These are phyloP conservation scores for Accipiter virgatus DNA, from an alignment of 2,113 vertebrate genomes.

Conservation along the genomic window DNA sequence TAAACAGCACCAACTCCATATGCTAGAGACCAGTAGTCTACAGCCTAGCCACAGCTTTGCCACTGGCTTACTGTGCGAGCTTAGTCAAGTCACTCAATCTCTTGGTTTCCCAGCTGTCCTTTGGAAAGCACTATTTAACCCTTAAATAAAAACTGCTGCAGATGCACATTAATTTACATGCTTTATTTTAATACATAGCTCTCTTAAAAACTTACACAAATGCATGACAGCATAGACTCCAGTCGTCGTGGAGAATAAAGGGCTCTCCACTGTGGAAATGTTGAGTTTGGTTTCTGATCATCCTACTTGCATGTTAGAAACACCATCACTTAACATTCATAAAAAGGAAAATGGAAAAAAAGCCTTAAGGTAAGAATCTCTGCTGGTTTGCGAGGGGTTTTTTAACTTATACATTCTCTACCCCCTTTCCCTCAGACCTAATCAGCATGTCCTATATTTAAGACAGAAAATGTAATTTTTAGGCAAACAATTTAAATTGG, in stretches of 20 bases:
- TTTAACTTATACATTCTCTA: not conserved
- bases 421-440: not conserved
- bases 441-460: constrained; percentile 4
- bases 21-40: not conserved
- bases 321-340: not conserved
- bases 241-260: not conserved
- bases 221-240: not conserved
- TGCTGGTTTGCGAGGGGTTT: not conserved
- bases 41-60: not conserved
- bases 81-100: not conserved
- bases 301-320: not conserved
- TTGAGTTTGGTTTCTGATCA: not conserved
- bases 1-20: not conserved
- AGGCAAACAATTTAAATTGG: constrained; percentile 28
- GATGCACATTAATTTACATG: not conserved
- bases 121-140: not conserved
- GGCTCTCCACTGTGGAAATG: not conserved
- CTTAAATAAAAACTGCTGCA: not conserved
- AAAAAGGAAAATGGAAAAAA: not conserved
- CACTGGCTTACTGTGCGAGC: not conserved
- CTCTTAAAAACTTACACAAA: not conserved
- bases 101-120: not conserved
- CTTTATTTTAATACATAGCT: not conserved
- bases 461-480: constrained; percentile 33
- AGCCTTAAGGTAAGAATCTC: not conserved